Evolutionary conservation across 2,113 vertebrate genomes (phyloP).

Genomic region (Pipa parva): DNA sequence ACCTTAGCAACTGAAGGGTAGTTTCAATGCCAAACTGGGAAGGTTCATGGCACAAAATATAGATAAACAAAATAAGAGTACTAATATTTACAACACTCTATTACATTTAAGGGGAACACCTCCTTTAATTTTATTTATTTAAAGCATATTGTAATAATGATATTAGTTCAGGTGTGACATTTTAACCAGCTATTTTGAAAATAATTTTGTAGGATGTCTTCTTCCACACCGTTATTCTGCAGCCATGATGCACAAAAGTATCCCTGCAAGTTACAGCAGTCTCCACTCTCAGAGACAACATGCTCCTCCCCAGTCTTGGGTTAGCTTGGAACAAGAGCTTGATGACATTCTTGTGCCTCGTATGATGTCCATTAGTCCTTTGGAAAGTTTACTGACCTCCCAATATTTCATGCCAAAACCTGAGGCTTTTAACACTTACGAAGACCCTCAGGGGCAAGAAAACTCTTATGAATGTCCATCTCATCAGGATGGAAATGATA

Average conservation of each 20-base stretch:
- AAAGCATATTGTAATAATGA: too few relatives aligned
- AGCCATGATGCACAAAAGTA: conserved; percentile 10
- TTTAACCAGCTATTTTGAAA: too few relatives aligned
- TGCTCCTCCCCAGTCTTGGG: conserved; percentile 59
- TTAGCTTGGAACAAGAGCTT: conserved; percentile 68
- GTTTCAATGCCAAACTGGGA: too few relatives aligned
- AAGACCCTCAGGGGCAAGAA: not conserved
- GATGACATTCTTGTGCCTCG: conserved; percentile 84
- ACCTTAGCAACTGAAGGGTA: too few relatives aligned
- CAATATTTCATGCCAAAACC: conserved; percentile 69
- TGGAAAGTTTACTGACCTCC: conserved; percentile 87
- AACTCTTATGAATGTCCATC: conserved; percentile 51
- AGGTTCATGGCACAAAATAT: too few relatives aligned
- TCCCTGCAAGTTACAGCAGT: conserved; percentile 51
- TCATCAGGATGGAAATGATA: not conserved
- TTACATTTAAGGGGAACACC: too few relatives aligned
- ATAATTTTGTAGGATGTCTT: conserved; percentile 46
- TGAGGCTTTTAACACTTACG: conserved; percentile 8
- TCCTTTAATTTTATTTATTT: too few relatives aligned
- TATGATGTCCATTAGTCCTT: conserved; percentile 81
- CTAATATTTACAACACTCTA: too few relatives aligned
- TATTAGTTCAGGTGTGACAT: too few relatives aligned
- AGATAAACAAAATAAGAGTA: too few relatives aligned
- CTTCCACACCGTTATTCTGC: conserved; percentile 30
- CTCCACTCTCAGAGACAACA: conserved; percentile 56